Conservation (phyloP, 2,888 invertebrate species). For the Orthonychiurus folsomi region DNA sequence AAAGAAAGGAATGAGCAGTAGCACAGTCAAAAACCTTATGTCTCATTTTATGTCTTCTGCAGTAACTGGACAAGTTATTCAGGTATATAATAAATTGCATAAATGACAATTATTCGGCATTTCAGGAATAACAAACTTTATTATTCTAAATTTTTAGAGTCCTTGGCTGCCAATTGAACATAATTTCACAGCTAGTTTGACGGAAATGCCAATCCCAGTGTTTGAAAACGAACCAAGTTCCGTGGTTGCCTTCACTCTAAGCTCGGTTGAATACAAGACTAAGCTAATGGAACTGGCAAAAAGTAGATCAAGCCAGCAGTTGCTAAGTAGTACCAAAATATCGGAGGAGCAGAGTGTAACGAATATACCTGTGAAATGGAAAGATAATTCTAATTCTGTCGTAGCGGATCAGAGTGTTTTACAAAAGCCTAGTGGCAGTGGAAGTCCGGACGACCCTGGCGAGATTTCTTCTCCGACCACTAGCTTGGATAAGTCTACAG, state of each 20-base stretch:
- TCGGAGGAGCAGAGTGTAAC: neutral
- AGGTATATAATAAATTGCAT: no score
- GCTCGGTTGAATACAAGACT: conserved; percentile 61
- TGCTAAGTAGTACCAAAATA: neutral
- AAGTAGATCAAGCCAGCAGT: conserved; percentile 3
- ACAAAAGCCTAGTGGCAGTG: no score
- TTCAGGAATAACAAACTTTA: conserved; percentile 1
- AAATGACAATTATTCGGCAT: no score
- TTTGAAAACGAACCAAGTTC: conserved; percentile 74
- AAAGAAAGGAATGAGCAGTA: conserved; percentile 34
- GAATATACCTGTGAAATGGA: neutral
- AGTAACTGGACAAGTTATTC: conserved; percentile 45
- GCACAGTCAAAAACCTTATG: conserved; percentile 57
- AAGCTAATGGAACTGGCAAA: conserved; percentile 49
- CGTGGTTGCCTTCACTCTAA: conserved; percentile 72
- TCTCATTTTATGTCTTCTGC: conserved; percentile 54
- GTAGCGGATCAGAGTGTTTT: neutral
- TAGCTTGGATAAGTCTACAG: neutral
- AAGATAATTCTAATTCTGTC: neutral
- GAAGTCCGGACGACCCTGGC: no score
- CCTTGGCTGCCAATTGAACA: conserved; percentile 62
- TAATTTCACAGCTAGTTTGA: conserved; percentile 44
- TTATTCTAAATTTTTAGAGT: conserved; percentile 47
- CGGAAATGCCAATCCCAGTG: conserved; percentile 51
- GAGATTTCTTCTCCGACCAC: no score